phyloP scores from a whole-genome alignment of 1,140 invertebrate species.

The Neelides sp. region DNA sequence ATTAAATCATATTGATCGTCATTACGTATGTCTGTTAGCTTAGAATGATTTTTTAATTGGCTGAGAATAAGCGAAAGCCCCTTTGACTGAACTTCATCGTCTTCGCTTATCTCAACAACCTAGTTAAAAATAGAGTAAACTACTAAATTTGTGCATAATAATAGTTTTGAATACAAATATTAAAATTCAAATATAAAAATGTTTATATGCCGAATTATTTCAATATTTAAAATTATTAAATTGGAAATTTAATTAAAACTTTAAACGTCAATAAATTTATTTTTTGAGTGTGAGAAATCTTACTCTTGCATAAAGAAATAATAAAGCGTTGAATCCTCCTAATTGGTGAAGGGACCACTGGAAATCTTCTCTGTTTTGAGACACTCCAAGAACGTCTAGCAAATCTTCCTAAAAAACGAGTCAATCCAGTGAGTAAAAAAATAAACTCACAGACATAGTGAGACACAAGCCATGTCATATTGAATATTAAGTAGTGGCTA shows the following conservation, averaged over 20 bases:
- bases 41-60: slow-evolving; percentile 24
- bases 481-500: too few relatives aligned
- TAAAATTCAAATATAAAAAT: too few relatives aligned
- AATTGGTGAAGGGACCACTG: slow-evolving; percentile 30
- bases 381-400: slow-evolving; percentile 13
- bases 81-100: slow-evolving; percentile 27
- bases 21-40: slow-evolving; percentile 17
- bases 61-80: slow-evolving; percentile 15
- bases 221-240: too few relatives aligned
- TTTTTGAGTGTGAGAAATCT: not conserved
- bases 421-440: too few relatives aligned
- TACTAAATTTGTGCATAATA: too few relatives aligned
- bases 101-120: slow-evolving; percentile 27
- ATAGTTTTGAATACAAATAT: too few relatives aligned
- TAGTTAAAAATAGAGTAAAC: too few relatives aligned
- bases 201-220: too few relatives aligned
- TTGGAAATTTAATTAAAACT: too few relatives aligned
- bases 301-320: slow-evolving; percentile 28
- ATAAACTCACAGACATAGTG: too few relatives aligned
- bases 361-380: slow-evolving; percentile 26
- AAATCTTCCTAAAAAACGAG: slow-evolving; percentile 19
- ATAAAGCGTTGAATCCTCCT: slow-evolving; percentile 22
- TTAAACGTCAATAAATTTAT: too few relatives aligned
- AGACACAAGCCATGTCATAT: too few relatives aligned
- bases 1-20: slow-evolving; percentile 22